Conservation (phyloP, 2,113 vertebrate genomes). For the Dicaeum eximium region DNA sequence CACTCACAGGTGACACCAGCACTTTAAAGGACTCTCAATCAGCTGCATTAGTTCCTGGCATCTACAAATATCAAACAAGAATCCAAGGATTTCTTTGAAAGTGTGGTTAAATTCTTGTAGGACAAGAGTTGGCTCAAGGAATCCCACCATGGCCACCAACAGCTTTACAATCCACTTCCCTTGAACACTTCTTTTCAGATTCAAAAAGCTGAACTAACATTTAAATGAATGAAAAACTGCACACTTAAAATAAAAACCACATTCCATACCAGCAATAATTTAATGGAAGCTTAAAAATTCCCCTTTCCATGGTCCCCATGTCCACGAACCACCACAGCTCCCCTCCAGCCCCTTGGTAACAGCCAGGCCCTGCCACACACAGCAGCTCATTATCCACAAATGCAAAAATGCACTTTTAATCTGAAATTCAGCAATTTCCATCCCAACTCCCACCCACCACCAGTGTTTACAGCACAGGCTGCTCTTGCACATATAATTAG, state of each 20-base stretch:
- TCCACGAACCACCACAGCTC: not conserved
- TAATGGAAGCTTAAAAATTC: not conserved
- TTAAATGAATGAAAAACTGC: not conserved
- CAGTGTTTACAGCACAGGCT: not conserved
- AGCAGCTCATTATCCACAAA: not conserved
- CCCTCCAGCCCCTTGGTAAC: not conserved
- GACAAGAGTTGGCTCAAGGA: not conserved
- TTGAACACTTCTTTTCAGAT: not conserved
- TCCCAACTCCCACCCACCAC: not conserved
- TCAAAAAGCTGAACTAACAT: not conserved
- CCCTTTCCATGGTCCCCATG: not conserved
- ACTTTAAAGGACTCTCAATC: too few relatives aligned
- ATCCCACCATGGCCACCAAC: not conserved
- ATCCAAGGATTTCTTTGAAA: not conserved
- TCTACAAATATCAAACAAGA: not conserved
- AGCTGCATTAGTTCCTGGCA: not conserved
- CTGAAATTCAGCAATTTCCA: not conserved
- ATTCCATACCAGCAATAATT: not conserved
- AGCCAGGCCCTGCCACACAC: not conserved
- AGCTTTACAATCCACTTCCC: not conserved
- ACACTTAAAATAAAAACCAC: not conserved
- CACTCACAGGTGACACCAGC: too few relatives aligned
- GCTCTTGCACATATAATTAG: not conserved
- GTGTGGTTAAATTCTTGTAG: not conserved
- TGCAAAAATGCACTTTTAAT: not conserved